phyloP scores from a whole-genome alignment of 53 echinoderm and acorn worm genomes.

The Apostichopus leukothele region DNA sequence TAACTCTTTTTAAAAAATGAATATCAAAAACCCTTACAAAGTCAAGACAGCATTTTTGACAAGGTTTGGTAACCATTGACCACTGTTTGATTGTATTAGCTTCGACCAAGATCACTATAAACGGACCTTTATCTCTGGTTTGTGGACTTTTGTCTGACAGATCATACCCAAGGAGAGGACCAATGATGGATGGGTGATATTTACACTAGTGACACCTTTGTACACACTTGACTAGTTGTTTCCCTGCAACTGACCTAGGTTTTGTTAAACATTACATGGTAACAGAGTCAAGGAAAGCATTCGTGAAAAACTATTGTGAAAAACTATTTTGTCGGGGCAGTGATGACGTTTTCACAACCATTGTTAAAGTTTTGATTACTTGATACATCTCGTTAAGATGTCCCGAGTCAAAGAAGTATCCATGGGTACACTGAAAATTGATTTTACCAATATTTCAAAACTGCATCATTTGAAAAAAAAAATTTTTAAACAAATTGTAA shows the following conservation, averaged over 20 bases:
- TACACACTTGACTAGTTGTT: background rate
- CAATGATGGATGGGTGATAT: background rate
- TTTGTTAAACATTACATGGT: background rate
- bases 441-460: too few species aligned
- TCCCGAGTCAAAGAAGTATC: too few species aligned
- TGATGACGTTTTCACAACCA: too few species aligned
- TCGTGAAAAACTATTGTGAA: too few species aligned
- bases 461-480: too few species aligned
- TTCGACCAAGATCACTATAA: background rate
- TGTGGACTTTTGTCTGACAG: background rate
- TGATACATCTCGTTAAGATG: too few species aligned
- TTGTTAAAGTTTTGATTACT: too few species aligned
- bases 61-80: background rate
- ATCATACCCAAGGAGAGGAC: background rate
- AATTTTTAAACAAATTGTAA: too few species aligned
- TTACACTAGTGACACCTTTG: background rate
- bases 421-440: too few species aligned
- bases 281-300: too few species aligned
- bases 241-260: background rate
- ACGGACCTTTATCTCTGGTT: background rate
- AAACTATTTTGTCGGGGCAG: too few species aligned
- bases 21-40: background rate
- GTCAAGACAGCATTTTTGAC: background rate
- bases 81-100: background rate
- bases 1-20: too few species aligned